Evolutionary conservation across 2,113 vertebrate genomes (phyloP).

Genomic region (Microcebus griseorufus): DNA sequence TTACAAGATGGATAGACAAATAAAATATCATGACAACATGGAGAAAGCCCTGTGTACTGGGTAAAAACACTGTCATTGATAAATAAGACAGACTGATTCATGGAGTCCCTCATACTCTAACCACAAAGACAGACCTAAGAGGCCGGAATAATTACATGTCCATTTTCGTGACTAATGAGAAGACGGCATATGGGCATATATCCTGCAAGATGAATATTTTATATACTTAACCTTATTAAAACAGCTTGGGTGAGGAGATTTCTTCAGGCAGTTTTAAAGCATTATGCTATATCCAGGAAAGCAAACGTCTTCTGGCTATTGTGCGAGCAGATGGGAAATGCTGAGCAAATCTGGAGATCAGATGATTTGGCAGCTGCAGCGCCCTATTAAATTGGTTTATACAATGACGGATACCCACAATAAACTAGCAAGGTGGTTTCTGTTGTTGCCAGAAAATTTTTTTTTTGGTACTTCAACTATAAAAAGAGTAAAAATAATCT

Average conservation of each 20-base stretch:
- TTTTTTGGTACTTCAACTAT: neutral
- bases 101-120: neutral
- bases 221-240: constrained; percentile 38
- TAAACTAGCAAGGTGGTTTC: constrained; percentile 39
- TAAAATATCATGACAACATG: neutral
- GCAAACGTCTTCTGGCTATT: constrained; percentile 15
- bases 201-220: constrained; percentile 28
- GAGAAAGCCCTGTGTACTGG: neutral
- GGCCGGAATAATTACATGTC: neutral
- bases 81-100: neutral
- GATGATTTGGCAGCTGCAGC: neutral
- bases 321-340: constrained; percentile 59
- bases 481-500: neutral
- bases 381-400: neutral
- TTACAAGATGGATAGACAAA: neutral
- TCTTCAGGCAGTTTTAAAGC: constrained; percentile 31
- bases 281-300: neutral
- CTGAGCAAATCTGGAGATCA: constrained; percentile 22
- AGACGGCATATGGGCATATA: neutral
- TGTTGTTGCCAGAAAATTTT: constrained; percentile 11
- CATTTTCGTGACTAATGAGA: neutral
- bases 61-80: neutral
- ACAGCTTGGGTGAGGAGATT: constrained; percentile 15
- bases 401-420: neutral
- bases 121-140: neutral